Evolutionary conservation across 2,888 invertebrate genomes (phyloP), one percentile per base, ranked within the genome.

Genomic region (Herminia tarsipennalis): DNA sequence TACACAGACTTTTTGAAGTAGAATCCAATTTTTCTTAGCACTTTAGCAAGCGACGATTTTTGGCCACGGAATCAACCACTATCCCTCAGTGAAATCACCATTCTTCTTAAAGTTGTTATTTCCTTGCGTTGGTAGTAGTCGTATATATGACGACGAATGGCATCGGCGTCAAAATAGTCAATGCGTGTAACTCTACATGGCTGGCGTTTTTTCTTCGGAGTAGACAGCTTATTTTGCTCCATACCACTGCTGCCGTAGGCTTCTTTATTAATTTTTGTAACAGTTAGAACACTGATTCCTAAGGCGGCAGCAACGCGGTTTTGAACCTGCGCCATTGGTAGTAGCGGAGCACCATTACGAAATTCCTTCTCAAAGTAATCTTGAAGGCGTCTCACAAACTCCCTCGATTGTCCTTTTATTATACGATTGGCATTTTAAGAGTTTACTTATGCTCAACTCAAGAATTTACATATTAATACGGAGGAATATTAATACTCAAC

Each of bases 311-410:
- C 48, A 43, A 48, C 28, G 28, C 48, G 38, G n/a, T 42, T 33
- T 48, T 34, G 37, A 30, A 48, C 48, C 42, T 48, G 42, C 33
- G 42, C 27, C 37, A 42, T 14, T 37, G 48, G 48, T 48, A 37
- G 25, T 14, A 48, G 42, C 16, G 48, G 42, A 12, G 42, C 37
- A 45, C 29, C 29, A 29, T 16, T 14, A 29, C n/a, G n/a, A n/a
- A n/a, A n/a, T n/a, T n/a, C n/a, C n/a, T n/a, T n/a, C n/a, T n/a
- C n/a, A n/a, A 22, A 22, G 22, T 22, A 22, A 22, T 22, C 22
- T 22, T 22, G 22, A 22, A 22, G 22, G 22, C 22, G 22, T 22
- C 22, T 22, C 5, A 22, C n/a, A 22, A 8, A 22, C 22, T 8
- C 22, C n/a, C 22, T 22, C 6, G 22, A 22, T 22, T 22, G n/a